Conservation (phyloP, 2,113 vertebrate genomes). For the Chrysochloris asiatica region DNA sequence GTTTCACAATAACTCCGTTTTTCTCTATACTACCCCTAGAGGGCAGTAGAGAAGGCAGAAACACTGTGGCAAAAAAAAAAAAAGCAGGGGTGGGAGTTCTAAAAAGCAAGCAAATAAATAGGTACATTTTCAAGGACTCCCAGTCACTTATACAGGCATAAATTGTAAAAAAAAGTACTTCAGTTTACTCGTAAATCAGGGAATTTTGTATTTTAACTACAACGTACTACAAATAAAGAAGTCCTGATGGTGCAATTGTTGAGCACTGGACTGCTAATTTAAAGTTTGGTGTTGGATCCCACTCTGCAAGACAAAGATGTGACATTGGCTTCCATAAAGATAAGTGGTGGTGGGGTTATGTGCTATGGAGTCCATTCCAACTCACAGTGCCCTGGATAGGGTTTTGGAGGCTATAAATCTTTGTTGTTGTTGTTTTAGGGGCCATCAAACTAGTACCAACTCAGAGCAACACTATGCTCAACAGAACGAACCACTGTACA, state of each 20-base stretch:
- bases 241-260: neutral
- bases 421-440: too few species aligned
- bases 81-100: neutral
- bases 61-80: neutral
- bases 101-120: neutral
- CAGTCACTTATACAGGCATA: neutral
- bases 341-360: too few species aligned
- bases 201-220: neutral
- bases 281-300: neutral
- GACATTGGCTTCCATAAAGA: neutral
- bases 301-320: neutral
- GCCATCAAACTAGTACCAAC: too few species aligned
- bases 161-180: neutral
- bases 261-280: neutral
- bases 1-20: neutral
- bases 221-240: neutral
- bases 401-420: too few species aligned
- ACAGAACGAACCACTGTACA: too few species aligned
- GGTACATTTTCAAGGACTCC: neutral
- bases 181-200: conserved; percentile 7
- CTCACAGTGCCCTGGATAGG: too few species aligned
- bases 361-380: too few species aligned
- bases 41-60: conserved; percentile 60
- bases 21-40: conserved; percentile 60
- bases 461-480: too few species aligned